Base-by-base conservation (phyloP, 2,888 invertebrate species). In the Lepeophtheirus nordmannii region DNA sequence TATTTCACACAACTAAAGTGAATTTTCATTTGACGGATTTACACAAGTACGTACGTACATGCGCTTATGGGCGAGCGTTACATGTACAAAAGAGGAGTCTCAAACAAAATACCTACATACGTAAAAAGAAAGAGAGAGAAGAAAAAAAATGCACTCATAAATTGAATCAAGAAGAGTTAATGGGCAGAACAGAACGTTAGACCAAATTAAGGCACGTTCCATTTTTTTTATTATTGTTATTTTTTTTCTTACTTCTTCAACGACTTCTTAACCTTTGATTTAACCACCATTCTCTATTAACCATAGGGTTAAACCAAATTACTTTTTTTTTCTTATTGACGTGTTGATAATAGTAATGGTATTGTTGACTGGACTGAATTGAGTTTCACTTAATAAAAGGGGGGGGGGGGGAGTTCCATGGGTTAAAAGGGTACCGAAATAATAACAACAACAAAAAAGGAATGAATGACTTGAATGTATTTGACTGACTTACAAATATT, bases 201-300 rank as follows among this genome's bases (percentile, higher is more conserved):
- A 46, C 53, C 53, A 46, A n/a, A 46, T 46, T 46, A 46, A 46
- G 53, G 53, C 53, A 46, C 53, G 53, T 46, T 46, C 53, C 53
- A 46, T 46, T 46, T n/a, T 17, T 46, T 17, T 17, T 46, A n/a
- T 46, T 46, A 17, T 46, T 46, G 5, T 8, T 46, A 3, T 46
- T 46, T 14, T 46, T 46, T 46, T 46, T 8, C 17, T n/a, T 46
- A 46, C 14, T 14, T 17, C n/a, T 46, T n/a, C 14, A 17, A 17
- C 53, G 53, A 46, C 53, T 46, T 46, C 53, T 46, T 46, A 46
- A 46, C 53, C 53, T 46, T 46, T 46, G 30, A 30, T 30, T 30
- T 30, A 30, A 30, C 30, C 30, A 30, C 30, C 7, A 30, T 30
- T 5, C 7, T 5, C 30, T 30, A 30, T 7, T 30, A 30, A 30